Evolutionary conservation across 2,797 vertebrate genomes (phyloP).

Genomic region (Megaceryle alcyon): DNA sequence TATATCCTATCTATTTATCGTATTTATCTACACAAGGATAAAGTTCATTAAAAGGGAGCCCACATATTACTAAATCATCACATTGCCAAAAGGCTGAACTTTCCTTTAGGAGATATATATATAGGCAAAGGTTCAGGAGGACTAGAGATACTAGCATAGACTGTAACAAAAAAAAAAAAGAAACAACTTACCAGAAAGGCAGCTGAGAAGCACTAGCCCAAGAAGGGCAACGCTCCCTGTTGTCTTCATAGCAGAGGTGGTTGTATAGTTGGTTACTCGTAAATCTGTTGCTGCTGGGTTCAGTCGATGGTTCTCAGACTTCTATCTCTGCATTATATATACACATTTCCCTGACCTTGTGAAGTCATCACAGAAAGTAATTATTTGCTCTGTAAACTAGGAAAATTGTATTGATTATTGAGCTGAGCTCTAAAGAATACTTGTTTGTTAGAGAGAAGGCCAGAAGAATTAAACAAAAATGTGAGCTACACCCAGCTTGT

Average conservation of each 20-base stretch:
- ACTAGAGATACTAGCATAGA: neutral
- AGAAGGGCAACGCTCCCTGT: slow-evolving; percentile 14
- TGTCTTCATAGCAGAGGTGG: neutral
- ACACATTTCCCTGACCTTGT: neutral
- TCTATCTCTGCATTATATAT: neutral
- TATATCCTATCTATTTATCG: neutral
- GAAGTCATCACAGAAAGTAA: slow-evolving; percentile 51
- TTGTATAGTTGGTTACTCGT: neutral
- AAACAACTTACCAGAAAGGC: slow-evolving; percentile 34
- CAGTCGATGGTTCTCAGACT: neutral
- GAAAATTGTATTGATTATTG: slow-evolving; percentile 60
- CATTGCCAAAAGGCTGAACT: neutral
- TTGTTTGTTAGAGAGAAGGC: slow-evolving; percentile 60
- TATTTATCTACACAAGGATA: neutral
- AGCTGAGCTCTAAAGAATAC: slow-evolving; percentile 29
- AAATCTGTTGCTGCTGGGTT: neutral
- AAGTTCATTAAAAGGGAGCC: neutral
- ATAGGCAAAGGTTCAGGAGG: neutral
- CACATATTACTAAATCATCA: fast-evolving
- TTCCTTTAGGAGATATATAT: neutral
- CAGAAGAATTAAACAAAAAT: slow-evolving; percentile 60
- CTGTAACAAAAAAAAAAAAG: neutral
- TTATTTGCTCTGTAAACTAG: slow-evolving; percentile 62
- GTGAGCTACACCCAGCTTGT: slow-evolving; percentile 53
- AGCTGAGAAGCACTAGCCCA: slow-evolving; percentile 41